phyloP scores from a whole-genome alignment of 1,140 invertebrate genomes.

The Drosophila suzukii region DNA sequence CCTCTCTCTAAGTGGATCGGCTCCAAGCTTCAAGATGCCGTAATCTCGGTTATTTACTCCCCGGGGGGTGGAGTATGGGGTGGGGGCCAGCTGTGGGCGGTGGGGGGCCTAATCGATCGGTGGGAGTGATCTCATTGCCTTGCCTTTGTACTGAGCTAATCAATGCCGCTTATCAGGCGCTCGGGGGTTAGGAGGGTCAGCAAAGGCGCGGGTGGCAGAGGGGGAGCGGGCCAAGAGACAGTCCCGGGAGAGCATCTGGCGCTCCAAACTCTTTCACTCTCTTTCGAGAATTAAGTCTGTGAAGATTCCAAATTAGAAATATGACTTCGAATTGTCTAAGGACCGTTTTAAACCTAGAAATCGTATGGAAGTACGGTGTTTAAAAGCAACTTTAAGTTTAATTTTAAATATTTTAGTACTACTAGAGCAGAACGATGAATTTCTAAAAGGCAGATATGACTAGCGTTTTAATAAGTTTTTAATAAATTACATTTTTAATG shows the following conservation, averaged over 20 bases:
- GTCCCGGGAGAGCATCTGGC: neutral
- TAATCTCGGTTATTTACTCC: conserved; percentile 34
- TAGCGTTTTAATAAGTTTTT: too few relatives aligned
- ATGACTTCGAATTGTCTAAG: too few relatives aligned
- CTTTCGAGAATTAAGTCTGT: neutral
- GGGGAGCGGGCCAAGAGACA: neutral
- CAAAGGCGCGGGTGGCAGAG: neutral
- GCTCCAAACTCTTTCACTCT: neutral
- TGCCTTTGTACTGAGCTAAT: conserved; percentile 14
- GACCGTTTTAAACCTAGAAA: too few relatives aligned
- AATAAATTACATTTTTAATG: too few relatives aligned
- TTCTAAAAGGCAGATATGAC: too few relatives aligned
- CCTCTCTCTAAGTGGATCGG: conserved; percentile 7
- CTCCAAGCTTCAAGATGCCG: conserved; percentile 39
- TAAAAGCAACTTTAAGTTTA: too few relatives aligned
- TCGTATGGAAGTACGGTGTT: too few relatives aligned
- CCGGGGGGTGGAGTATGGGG: neutral
- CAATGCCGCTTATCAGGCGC: conserved; percentile 20
- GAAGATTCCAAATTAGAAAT: neutral
- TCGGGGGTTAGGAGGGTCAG: neutral
- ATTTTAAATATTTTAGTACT: too few relatives aligned
- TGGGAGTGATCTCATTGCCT: conserved; percentile 39
- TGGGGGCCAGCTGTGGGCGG: conserved; percentile 10
- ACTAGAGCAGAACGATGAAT: too few relatives aligned
- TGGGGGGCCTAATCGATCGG: conserved; percentile 28